These are phyloP conservation scores for Papilio elwesi DNA, from an alignment of 2,888 invertebrate species.

Conservation along the genomic window DNA sequence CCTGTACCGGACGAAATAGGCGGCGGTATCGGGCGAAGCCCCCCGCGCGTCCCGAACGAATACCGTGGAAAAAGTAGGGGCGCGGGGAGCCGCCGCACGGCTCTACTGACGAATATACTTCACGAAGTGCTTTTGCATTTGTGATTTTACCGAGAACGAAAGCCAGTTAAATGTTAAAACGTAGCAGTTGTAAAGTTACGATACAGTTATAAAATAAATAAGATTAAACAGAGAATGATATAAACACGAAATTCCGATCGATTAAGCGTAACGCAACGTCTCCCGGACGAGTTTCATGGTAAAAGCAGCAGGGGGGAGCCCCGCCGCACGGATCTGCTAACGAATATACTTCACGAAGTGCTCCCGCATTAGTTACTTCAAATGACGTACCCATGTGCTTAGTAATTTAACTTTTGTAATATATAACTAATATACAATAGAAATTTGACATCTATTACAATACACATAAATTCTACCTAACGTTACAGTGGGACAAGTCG, in stretches of 20 bases:
- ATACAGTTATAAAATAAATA: neutral
- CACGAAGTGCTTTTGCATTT: slow-evolving; percentile 75
- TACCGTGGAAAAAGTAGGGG: slow-evolving; percentile 75
- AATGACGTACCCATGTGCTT: neutral
- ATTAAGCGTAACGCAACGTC: neutral
- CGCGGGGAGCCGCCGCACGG: slow-evolving; percentile 78
- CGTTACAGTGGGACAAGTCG: too few relatives aligned
- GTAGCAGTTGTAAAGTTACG: neutral
- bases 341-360: slow-evolving; percentile 42
- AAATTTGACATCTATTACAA: too few relatives aligned
- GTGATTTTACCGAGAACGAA: slow-evolving; percentile 61
- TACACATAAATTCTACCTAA: too few relatives aligned
- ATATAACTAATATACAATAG: neutral
- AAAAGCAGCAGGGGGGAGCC: slow-evolving; percentile 76
- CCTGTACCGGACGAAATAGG: slow-evolving; percentile 84
- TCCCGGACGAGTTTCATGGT: slow-evolving; percentile 59
- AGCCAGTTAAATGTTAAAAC: slow-evolving; percentile 56
- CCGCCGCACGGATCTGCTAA: slow-evolving; percentile 67
- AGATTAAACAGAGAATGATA: neutral
- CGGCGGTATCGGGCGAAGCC: slow-evolving; percentile 82
- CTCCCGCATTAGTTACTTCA: slow-evolving; percentile 36
- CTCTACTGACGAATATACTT: slow-evolving; percentile 79
- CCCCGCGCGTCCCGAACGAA: slow-evolving; percentile 78
- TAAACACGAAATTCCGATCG: neutral
- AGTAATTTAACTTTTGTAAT: too few relatives aligned